phyloP scores from a whole-genome alignment of 2,888 invertebrate genomes.

The Corbicula japonica region DNA sequence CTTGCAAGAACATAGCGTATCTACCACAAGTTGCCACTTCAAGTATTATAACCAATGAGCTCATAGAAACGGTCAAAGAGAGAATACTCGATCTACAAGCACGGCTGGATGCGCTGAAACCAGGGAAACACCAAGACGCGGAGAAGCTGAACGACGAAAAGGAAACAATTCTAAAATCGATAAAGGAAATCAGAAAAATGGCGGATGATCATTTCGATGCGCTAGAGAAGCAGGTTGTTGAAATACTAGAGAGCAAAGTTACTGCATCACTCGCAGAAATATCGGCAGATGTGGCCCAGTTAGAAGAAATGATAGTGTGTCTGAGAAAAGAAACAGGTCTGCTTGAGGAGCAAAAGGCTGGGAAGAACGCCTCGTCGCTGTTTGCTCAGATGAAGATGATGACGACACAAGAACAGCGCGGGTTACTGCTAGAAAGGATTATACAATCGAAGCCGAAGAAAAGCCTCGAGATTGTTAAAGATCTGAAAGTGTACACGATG shows the following conservation, averaged over 20 bases:
- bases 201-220: conserved; percentile 3
- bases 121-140: background rate
- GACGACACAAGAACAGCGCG: conserved; percentile 1
- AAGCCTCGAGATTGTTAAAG: background rate
- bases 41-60: background rate
- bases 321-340: background rate
- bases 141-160: background rate
- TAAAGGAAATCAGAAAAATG: background rate
- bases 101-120: conserved; percentile 1
- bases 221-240: background rate
- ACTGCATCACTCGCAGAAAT: background rate
- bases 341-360: conserved; percentile 2
- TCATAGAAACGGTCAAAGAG: background rate
- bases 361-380: background rate
- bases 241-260: background rate
- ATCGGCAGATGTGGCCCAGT: background rate
- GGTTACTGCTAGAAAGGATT: background rate
- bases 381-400: conserved; percentile 4
- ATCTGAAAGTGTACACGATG: conserved; percentile 5
- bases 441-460: background rate
- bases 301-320: background rate
- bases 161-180: background rate
- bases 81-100: background rate
- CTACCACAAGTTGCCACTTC: background rate
- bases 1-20: conserved; percentile 1